Evolutionary conservation across 2,113 vertebrate genomes (phyloP).

Genomic region (Falcunculus frontatus): DNA sequence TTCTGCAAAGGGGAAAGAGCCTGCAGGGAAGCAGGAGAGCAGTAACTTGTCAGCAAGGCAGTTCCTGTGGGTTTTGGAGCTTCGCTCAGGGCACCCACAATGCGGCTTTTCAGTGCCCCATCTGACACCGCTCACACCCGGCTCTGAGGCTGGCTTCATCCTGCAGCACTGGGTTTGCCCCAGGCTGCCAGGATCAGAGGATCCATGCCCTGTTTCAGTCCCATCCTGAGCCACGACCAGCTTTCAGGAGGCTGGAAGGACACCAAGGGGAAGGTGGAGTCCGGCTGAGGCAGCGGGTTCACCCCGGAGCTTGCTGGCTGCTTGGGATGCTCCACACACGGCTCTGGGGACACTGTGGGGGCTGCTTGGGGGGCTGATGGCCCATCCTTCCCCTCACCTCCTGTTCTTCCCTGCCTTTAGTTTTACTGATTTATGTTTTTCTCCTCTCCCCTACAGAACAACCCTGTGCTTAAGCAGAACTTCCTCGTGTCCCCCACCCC

Average conservation of each 20-base stretch:
- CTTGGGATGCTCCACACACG: accelerated
- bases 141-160: background rate
- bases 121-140: accelerated
- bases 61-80: background rate
- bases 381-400: background rate
- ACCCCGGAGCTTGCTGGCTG: background rate
- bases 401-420: too few relatives aligned
- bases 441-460: background rate
- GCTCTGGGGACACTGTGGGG: background rate
- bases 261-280: background rate
- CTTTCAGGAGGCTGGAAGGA: background rate
- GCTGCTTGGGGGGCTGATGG: background rate
- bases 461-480: background rate
- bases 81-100: accelerated
- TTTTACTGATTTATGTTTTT: background rate
- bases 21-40: background rate
- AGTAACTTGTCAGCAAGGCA: background rate
- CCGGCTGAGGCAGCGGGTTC: accelerated
- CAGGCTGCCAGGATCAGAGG: too few relatives aligned
- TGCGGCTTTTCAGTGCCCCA: accelerated
- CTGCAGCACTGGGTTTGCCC: background rate
- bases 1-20: background rate
- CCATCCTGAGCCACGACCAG: accelerated
- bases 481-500: accelerated
- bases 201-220: background rate